A percentile compares a stretch with the other conserved stretches of the same genome.
These are phyloP conservation scores for Micromussa lordhowensis DNA, from an alignment of 92 coral and sea anemone species.

Conservation along the genomic window DNA sequence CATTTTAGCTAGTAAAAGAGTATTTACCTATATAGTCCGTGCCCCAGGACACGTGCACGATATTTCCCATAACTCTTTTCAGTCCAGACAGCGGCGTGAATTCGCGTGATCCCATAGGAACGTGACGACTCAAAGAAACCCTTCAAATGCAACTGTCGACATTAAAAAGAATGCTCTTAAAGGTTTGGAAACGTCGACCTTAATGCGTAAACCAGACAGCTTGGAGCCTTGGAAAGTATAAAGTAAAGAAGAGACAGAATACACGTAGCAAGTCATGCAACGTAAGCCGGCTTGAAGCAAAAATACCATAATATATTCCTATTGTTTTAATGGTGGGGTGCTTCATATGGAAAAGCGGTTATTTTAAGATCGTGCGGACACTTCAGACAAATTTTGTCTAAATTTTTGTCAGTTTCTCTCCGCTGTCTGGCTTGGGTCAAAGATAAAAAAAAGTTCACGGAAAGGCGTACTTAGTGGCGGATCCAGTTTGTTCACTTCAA, in stretches of 20 bases:
- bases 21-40: not conserved
- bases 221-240: too few relatives aligned
- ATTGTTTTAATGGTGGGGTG: not conserved
- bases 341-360: not conserved
- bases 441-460: not conserved
- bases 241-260: not conserved
- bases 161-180: slow-evolving; percentile 5
- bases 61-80: not conserved
- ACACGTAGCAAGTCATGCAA: too few relatives aligned
- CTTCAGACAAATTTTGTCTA: not conserved
- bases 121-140: not conserved
- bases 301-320: not conserved
- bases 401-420: not conserved
- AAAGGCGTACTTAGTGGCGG: not conserved
- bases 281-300: not conserved
- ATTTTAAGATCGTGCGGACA: not conserved
- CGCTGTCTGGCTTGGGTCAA: not conserved
- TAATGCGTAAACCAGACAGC: not conserved
- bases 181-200: not conserved
- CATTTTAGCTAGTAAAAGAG: not conserved
- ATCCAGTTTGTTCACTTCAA: not conserved
- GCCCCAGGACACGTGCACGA: too few relatives aligned
- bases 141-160: not conserved
- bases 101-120: not conserved
- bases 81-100: not conserved